A percentile compares a stretch with the other conserved stretches of the same genome.
Evolutionary conservation across 2,888 invertebrate species (phyloP).

Genomic region (Vannuccia rotundouncinata): DNA sequence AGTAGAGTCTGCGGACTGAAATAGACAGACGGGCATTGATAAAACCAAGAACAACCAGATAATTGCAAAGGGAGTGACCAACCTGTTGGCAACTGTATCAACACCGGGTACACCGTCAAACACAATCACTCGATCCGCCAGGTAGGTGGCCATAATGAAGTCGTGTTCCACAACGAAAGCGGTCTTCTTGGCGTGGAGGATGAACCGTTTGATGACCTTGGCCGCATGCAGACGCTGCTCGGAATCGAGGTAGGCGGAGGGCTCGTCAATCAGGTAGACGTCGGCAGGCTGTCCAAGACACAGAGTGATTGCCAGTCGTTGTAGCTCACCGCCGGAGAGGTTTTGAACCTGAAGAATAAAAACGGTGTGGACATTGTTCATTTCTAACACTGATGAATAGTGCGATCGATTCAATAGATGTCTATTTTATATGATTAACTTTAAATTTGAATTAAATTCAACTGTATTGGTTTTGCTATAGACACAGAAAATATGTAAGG

Average conservation of each 20-base stretch:
- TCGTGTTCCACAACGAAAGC: constrained; percentile 99
- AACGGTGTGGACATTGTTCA: too few species aligned
- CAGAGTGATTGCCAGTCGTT: constrained; percentile 86
- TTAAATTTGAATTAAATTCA: too few species aligned
- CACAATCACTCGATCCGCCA: constrained; percentile 94
- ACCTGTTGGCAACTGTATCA: constrained; percentile 74
- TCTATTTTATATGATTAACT: too few species aligned
- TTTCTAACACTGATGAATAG: too few species aligned
- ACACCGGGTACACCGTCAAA: constrained; percentile 91
- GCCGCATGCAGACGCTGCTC: constrained; percentile 99
- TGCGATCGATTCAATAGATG: too few species aligned
- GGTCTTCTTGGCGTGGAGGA: constrained; percentile 96
- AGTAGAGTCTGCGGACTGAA: constrained; percentile 72
- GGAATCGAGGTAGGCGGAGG: constrained; percentile 96
- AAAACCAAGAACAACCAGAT: neutral
- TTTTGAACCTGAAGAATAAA: too few species aligned
- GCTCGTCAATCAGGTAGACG: constrained; percentile 96
- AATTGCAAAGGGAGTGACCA: constrained; percentile 41
- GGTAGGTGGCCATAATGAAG: constrained; percentile 99
- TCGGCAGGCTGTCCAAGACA: constrained; percentile 97
- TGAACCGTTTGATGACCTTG: constrained; percentile 93
- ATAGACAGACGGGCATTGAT: neutral
- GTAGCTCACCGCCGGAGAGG: constrained; percentile 96
- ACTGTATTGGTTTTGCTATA: too few species aligned
- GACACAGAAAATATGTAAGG: too few species aligned